Percentiles rank a stretch among this genome's conserved stretches.
Conservation (phyloP, 2,888 invertebrate species). For the Tridacna crocea region DNA sequence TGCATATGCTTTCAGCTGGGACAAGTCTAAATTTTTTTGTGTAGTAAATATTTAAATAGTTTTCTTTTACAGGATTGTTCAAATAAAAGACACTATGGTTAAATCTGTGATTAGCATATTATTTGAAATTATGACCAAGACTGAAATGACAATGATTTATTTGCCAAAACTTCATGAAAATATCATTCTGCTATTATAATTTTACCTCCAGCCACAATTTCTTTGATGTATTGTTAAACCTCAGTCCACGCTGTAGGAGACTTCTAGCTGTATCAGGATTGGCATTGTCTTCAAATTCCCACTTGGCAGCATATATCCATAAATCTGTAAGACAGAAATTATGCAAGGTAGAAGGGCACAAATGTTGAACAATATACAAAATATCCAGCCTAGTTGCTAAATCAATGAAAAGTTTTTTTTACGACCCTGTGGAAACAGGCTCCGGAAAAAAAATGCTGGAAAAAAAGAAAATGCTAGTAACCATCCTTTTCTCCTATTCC, state of each 20-base stretch:
- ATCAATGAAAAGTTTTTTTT: no score
- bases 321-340: conserved; percentile 83
- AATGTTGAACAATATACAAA: no score
- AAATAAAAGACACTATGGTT: no score
- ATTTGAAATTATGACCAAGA: no score
- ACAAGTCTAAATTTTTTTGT: no score
- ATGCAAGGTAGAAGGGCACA: background rate
- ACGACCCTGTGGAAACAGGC: background rate
- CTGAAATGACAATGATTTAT: no score
- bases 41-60: no score
- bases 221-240: conserved; percentile 89
- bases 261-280: conserved; percentile 89
- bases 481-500: background rate
- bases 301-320: conserved; percentile 92
- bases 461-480: background rate
- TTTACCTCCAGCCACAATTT: conserved; percentile 88
- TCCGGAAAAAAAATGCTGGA: background rate
- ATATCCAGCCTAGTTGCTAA: no score
- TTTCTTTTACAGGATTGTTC: no score
- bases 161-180: no score
- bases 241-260: conserved; percentile 90
- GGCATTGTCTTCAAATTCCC: conserved; percentile 89
- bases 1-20: no score
- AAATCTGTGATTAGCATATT: no score
- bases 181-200: background rate